phyloP scores from a whole-genome alignment of 2,888 invertebrate species.

The Sisyra terminalis region DNA sequence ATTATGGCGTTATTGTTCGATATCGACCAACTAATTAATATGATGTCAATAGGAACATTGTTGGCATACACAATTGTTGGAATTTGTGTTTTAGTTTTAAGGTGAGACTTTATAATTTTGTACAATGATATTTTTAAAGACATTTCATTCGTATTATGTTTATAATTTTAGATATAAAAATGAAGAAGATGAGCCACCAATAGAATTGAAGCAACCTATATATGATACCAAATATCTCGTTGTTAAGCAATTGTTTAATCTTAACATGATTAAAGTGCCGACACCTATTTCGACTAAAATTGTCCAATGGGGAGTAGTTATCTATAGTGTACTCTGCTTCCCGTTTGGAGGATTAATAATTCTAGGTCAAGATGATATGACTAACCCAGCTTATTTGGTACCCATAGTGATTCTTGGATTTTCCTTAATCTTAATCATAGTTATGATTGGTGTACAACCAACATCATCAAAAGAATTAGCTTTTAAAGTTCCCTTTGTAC shows the following conservation, averaged over 20 bases:
- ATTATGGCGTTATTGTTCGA: constrained; percentile 80
- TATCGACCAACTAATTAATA: constrained; percentile 79
- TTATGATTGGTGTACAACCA: constrained; percentile 56
- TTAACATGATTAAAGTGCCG: constrained; percentile 51
- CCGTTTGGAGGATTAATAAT: constrained; percentile 32
- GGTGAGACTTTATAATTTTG: too few species aligned
- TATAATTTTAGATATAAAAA: not conserved
- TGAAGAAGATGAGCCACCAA: not conserved
- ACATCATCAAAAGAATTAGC: constrained; percentile 39
- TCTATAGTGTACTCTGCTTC: constrained; percentile 36
- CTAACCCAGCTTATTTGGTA: constrained; percentile 18
- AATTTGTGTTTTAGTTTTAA: constrained; percentile 71
- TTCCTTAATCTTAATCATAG: constrained; percentile 32
- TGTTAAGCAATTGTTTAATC: constrained; percentile 47
- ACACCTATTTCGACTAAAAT: constrained; percentile 44
- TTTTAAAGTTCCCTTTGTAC: constrained; percentile 79
- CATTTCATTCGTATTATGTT: too few species aligned
- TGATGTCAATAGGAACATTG: constrained; percentile 90
- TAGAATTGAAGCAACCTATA: constrained; percentile 20
- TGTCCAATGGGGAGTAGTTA: constrained; percentile 40
- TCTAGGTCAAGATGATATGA: constrained; percentile 18
- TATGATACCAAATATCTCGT: constrained; percentile 22
- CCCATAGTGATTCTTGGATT: constrained; percentile 28
- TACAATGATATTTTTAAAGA: too few species aligned
- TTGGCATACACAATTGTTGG: constrained; percentile 87